phyloP scores from a whole-genome alignment of 1,140 invertebrate species.

The Amphibalanus amphitrite region DNA sequence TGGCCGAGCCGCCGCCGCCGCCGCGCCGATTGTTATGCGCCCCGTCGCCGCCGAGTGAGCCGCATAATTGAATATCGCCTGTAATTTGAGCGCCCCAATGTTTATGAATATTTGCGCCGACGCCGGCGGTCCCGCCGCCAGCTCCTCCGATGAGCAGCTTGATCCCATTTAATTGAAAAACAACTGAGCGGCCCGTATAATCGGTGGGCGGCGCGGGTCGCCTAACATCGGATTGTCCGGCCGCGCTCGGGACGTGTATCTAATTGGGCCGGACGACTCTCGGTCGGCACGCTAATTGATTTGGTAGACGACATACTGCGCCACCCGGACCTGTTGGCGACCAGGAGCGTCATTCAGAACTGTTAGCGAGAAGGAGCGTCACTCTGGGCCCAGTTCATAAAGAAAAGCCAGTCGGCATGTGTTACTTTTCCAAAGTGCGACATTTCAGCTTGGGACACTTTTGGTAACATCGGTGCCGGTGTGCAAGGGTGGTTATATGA shows the following conservation, averaged over 20 bases:
- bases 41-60: neutral
- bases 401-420: no score
- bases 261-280: neutral
- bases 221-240: neutral
- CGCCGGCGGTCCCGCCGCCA: no score
- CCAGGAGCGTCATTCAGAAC: no score
- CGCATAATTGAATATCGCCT: slow-evolving; percentile 1
- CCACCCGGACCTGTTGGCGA: no score
- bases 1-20: neutral
- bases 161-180: neutral
- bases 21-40: neutral
- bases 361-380: no score
- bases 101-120: neutral
- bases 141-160: neutral
- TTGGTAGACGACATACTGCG: no score
- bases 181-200: neutral
- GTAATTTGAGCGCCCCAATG: neutral
- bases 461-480: no score
- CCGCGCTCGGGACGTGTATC: neutral
- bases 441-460: no score
- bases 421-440: no score
- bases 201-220: neutral
- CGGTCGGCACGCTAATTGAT: no score
- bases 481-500: no score
- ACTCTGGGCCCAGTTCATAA: no score